Base-by-base conservation (phyloP, 2,113 vertebrate species). In the Mus pahari region DNA sequence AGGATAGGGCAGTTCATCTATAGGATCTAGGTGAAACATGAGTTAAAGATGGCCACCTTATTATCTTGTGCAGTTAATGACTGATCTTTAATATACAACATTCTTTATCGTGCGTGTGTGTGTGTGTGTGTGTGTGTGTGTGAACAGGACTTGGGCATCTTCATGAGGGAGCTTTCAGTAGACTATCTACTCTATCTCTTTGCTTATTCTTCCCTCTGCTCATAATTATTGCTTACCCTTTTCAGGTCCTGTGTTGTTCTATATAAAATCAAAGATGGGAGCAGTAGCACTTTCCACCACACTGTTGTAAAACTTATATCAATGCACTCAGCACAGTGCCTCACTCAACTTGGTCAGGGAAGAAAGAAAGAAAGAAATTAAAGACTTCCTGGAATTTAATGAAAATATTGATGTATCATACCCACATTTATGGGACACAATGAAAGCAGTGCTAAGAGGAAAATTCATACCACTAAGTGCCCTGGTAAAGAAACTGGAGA, bases 171-270 rank as follows among this genome's bases (percentile, higher is more conserved):
- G 3, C 2, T 36, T 73, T 5, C 1, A 33, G 19, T 50, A n/a
- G n/a, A 86, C 45, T 64, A 48, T 13, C 10, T 86, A 24, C 26
- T 64, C 10, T 31, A 26, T 31, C 26, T 31, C 11, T 31, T 64
- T 45, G 4, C 11, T 2, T 36, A 31, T n/a, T 89, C 68, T 64
- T 55, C 70, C 11, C 31, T 94, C 2, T 26, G 20, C 39, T 62
- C 19, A n/a, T 79, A 39, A 66, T 20, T 75, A 89, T 94, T 45
- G 7, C 31, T 94, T 93, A 86, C 39, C 12, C 62, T 94, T 53
- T 86, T 17, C 3, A 3, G 11, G 7, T 10, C 39, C 92, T 17
- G n/a, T 39, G 83, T 90, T 88, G 89, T 71, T 91, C 45, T 28
- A n/a, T 39, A 78, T 73, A 14, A 86, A 93, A 77, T 39, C 4